Conservation (phyloP, 2,113 vertebrate genomes). For the Cryptomyrus ogoouensis region DNA sequence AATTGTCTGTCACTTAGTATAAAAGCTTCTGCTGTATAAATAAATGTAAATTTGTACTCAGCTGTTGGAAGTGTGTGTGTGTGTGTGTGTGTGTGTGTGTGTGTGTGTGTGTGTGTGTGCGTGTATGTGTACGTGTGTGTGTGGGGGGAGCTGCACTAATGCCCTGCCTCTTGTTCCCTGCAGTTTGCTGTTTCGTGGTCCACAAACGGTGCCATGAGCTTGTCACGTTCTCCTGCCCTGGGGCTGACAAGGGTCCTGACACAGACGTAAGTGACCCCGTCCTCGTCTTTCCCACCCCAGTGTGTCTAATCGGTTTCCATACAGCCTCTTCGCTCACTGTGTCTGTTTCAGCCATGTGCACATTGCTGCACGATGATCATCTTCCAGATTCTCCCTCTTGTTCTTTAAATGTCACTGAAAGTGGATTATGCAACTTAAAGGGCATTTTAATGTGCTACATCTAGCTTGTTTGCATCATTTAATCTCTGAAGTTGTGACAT, state of each 20-base stretch:
- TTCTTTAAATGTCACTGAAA: not conserved
- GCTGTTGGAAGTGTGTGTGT: not conserved
- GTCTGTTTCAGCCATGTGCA: not conserved
- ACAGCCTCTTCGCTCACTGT: not conserved
- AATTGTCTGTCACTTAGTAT: not conserved
- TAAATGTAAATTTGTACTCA: not conserved
- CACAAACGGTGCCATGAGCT: conserved; percentile 99
- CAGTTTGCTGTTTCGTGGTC: conserved; percentile 98
- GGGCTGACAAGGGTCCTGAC: conserved; percentile 92
- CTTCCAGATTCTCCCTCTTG: not conserved
- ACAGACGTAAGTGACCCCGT: conserved; percentile 83
- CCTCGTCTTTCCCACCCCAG: conserved; percentile 23
- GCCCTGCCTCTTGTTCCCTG: conserved; percentile 31
- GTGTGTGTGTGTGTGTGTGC: not conserved
- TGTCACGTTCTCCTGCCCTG: conserved; percentile 92
- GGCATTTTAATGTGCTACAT: not conserved
- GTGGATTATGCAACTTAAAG: not conserved
- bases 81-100: not conserved
- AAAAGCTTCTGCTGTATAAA: not conserved
- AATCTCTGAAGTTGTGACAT: not conserved
- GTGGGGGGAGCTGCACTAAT: conserved; percentile 27
- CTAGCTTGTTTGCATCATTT: not conserved
- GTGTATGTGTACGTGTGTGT: not conserved
- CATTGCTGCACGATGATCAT: not conserved
- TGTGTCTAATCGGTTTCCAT: conserved; percentile 21